Conservation (phyloP, 2,888 invertebrate genomes). For the Noctua fimbriata region DNA sequence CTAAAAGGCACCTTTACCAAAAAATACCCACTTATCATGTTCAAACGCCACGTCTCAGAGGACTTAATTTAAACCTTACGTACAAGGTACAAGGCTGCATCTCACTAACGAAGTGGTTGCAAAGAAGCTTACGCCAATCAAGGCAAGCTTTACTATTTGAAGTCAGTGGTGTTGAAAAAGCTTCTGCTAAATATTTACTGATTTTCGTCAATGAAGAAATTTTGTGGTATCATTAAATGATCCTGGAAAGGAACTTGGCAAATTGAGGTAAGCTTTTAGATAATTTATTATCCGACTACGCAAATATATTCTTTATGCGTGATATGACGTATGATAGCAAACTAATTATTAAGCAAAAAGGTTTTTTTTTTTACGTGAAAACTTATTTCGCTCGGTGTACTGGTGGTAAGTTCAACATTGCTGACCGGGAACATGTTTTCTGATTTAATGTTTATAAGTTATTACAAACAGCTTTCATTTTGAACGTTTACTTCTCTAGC, state of each 20-base stretch:
- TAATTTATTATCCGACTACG: not conserved
- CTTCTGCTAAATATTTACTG: slow-evolving; percentile 10
- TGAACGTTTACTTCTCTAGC: not conserved
- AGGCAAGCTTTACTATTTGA: slow-evolving; percentile 24
- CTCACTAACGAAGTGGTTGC: slow-evolving; percentile 21
- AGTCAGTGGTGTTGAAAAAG: slow-evolving; percentile 13
- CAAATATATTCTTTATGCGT: not conserved
- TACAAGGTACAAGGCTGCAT: slow-evolving; percentile 17
- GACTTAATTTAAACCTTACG: slow-evolving; percentile 21
- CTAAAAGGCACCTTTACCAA: slow-evolving; percentile 6
- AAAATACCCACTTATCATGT: slow-evolving; percentile 14
- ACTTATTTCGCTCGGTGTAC: not conserved
- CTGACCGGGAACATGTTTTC: not conserved
- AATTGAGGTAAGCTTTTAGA: not conserved
- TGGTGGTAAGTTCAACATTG: not conserved
- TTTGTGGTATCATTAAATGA: slow-evolving; percentile 7
- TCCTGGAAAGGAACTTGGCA: not conserved
- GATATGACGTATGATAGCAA: too few relatives aligned
- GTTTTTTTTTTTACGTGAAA: not conserved
- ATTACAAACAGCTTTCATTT: not conserved
- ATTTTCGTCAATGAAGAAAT: not conserved
- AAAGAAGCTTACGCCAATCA: slow-evolving; percentile 62
- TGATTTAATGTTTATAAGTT: not conserved
- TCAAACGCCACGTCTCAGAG: slow-evolving; percentile 6
- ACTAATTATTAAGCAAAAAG: not conserved